Evolutionary conservation across 2,888 invertebrate species (phyloP), one percentile per base, ranked within the genome.

Genomic region (Melanophora roralis): DNA sequence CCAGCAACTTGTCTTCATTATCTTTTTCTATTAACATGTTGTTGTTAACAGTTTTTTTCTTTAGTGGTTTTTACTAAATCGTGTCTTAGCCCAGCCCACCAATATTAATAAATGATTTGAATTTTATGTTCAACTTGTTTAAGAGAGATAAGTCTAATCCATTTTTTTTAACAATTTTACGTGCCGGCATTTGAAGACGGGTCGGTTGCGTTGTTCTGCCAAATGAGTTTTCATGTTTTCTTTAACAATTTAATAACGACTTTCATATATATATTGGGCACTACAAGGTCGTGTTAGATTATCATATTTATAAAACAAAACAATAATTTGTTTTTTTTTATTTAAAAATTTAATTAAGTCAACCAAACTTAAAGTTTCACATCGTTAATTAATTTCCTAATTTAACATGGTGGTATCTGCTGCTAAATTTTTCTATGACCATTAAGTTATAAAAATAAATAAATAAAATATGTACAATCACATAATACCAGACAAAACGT

Each of bases 1-100:
- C 19, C 62, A 76, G 51, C 75, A 68, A 51, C 72, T 76, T 80
- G 67, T 47, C 68, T 76, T 72, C 57, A 72, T 76, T 76, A 78
- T 72, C 55, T 75, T 38, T 68, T 67, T 76, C 40, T 71, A 68
- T 72, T 69, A 57, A 62, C 43, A 49, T 69, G 62, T 45, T 65
- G 55, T 72, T 80, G 71, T 75, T 75, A 72, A 75, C 72, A 76
- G 67, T 49, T 64, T 69, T 47, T 55, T 12, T 9, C 23, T 60
- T 19, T 71, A 34, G 34, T 49, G 64, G 36, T 32, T 72, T 72
- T 32, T 62, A 67, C 49, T 67, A 64, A 64, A 64, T 47, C 64
- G 62, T 53, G 73, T 53, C 12, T 23, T n/a, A 51, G 40, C 40
- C 36, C 49, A 19, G 45, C 62, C 68, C 51, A 27, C 43, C 3